These are phyloP conservation scores for Tragelaphus imberbis DNA, from an alignment of 2,113 vertebrate genomes.

Conservation along the genomic window DNA sequence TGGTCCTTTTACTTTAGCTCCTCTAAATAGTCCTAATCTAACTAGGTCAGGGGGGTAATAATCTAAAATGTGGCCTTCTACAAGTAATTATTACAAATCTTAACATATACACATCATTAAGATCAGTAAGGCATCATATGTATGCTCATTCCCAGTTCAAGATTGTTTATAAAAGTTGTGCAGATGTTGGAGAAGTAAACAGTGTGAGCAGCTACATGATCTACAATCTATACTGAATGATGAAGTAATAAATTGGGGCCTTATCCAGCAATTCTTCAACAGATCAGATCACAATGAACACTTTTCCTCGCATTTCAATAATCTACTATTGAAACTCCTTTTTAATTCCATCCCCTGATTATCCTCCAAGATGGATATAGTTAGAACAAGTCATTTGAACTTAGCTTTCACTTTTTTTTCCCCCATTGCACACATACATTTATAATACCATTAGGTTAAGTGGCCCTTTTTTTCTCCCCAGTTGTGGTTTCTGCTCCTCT, in stretches of 20 bases:
- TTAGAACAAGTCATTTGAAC: not conserved
- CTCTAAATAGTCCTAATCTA: not conserved
- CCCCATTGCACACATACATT: not conserved
- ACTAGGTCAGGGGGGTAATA: not conserved
- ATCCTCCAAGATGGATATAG: not conserved
- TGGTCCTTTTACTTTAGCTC: not conserved
- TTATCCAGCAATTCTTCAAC: not conserved
- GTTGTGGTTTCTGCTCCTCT: not conserved
- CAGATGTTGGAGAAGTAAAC: not conserved
- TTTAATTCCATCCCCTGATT: not conserved
- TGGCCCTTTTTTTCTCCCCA: not conserved
- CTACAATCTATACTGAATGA: not conserved
- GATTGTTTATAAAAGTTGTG: not conserved
- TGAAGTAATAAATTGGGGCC: not conserved
- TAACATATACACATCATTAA: not conserved
- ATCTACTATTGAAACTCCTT: not conserved
- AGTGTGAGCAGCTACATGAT: not conserved
- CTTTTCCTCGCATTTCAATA: not conserved
- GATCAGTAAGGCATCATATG: not conserved
- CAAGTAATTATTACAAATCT: not conserved
- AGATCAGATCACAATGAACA: accelerated
- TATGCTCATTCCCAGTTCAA: not conserved
- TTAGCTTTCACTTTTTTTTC: not conserved
- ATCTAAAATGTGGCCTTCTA: not conserved
- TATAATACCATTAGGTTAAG: not conserved